Base-by-base conservation (phyloP, 2,888 invertebrate species). In the Phorcus lineatus region DNA sequence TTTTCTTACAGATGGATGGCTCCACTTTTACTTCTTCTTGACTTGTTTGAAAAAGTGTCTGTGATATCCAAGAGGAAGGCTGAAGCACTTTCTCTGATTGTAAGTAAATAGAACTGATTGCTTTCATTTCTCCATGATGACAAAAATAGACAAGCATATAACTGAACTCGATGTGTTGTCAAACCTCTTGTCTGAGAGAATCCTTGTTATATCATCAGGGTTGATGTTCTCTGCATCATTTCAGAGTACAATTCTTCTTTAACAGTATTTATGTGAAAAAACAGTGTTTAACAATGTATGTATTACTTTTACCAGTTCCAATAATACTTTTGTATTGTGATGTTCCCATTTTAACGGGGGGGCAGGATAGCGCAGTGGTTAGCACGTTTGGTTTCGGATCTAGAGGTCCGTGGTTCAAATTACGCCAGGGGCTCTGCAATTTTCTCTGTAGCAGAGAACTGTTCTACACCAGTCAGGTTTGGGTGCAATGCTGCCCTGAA, bases 41-140 rank as follows among this genome's bases (percentile, higher is more conserved):
- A 97, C 92, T 94, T 96, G 74, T 95, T 96, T 86, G 96, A 96
- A 85, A 96, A 96, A 93, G 95, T 96, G 16, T 95, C 96, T 2
- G 94, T 95, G 53, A 95, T 95, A 36, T 95, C 96, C 0, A 95
- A 95, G 84, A 94, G 96, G 54, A 92, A 91, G 84, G 88, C 90
- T 40, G 88, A 91, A 86, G 89, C 92, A 57, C 86, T 88, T 40
- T 87, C 88, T 84, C 82, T 91, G 22, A 83, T 91, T 88, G 91
- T 92, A 83, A 86, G 90, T 85, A 22, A 9, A 24, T 7, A 3
- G 1, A n/a, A 57, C 57, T 24, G 24, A 19, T 57, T n/a, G 19
- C 19, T 17, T 16, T 24, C 19, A 22, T 7, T 40, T 13, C 54
- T 24, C 76, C 31, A 66, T 78, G 62, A 66, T 78, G 47, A 78